Conservation (phyloP, 37 sponge, comb jelly and placozoan genomes). For the Dysidea cf. avara region DNA sequence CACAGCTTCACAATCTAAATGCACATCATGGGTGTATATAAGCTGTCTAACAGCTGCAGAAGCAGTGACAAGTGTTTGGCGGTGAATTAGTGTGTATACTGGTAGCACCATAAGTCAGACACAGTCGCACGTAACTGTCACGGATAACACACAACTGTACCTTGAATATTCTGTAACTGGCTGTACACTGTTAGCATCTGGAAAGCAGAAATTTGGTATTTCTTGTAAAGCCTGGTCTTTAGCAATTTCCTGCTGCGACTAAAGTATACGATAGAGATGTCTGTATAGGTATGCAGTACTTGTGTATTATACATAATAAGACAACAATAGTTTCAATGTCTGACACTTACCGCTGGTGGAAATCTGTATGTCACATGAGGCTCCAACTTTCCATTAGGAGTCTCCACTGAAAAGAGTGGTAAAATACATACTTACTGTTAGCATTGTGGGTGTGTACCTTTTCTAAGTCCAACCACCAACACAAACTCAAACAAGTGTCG, state of each 20-base stretch:
- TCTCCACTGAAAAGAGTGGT: neutral
- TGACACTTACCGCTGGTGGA: constrained; percentile 58
- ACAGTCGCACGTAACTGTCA: neutral
- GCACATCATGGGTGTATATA: no score
- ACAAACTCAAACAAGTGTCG: constrained; percentile 80
- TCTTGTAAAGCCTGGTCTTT: constrained; percentile 48
- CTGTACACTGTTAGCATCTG: constrained; percentile 70
- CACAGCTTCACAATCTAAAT: no score
- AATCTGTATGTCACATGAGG: constrained; percentile 68
- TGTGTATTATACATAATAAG: neutral
- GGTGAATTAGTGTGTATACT: no score
- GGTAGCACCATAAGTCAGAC: neutral
- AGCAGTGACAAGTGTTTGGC: no score
- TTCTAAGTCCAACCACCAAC: constrained; percentile 68
- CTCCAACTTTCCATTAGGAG: constrained; percentile 3
- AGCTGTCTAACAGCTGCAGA: no score
- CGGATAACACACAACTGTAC: constrained; percentile 5
- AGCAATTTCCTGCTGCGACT: constrained; percentile 14
- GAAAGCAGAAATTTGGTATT: constrained; percentile 90
- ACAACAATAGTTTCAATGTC: no score
- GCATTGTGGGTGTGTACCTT: no score
- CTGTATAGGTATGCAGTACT: no score
- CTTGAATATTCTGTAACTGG: constrained; percentile 46
- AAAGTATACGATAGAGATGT: no score
- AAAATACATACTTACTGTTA: neutral